These are phyloP conservation scores for Recurvirostra avosetta DNA, from an alignment of 2,113 vertebrate species.

Conservation along the genomic window DNA sequence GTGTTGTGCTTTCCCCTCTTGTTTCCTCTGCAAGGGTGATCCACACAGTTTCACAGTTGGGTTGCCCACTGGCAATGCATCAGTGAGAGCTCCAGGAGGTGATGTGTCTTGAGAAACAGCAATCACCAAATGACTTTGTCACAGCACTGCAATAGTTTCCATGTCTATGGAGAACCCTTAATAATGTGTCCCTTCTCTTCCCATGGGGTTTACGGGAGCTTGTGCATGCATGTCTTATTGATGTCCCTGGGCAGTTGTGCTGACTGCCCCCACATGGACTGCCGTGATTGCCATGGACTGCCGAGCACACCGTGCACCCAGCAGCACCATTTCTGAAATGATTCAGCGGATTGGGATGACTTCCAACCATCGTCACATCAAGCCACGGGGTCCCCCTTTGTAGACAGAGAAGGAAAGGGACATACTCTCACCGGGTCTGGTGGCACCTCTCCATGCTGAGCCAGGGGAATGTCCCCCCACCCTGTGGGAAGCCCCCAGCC, in stretches of 20 bases:
- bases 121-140: neutral
- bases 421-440: accelerated
- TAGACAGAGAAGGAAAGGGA: neutral
- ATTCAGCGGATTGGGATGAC: neutral
- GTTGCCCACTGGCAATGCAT: neutral
- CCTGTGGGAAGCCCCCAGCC: neutral
- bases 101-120: accelerated
- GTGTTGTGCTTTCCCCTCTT: neutral
- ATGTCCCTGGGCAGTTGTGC: neutral
- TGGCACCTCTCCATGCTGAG: neutral
- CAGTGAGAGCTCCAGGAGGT: neutral
- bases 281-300: neutral
- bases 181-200: neutral
- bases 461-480: neutral
- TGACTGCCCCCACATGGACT: neutral
- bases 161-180: neutral
- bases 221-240: no score
- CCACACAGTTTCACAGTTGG: neutral
- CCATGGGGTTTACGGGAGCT: neutral
- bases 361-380: neutral
- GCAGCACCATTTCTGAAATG: neutral
- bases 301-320: no score
- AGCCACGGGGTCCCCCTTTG: neutral
- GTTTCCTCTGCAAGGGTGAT: neutral
- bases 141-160: neutral